A percentile compares a stretch with the other conserved stretches of the same genome.
Conservation (phyloP, 2,888 invertebrate species). For the Tromatobia lineatoria region DNA sequence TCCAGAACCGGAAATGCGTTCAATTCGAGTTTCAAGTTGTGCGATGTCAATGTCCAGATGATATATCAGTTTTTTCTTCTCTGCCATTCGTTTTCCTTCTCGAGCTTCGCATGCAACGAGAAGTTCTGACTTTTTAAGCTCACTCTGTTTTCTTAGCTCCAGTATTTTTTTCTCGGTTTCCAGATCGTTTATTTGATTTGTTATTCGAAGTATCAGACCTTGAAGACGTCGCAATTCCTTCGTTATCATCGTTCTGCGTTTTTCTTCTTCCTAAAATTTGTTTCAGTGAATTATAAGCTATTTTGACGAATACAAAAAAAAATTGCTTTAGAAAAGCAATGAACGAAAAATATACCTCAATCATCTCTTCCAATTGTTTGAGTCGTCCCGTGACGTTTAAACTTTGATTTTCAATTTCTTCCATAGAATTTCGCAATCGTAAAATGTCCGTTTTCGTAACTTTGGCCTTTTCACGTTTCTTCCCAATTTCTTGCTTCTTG, state of each 20-base stretch:
- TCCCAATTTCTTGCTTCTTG: slow-evolving; percentile 63
- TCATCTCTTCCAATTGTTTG: slow-evolving; percentile 88
- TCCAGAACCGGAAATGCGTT: slow-evolving; percentile 75
- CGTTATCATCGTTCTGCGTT: slow-evolving; percentile 73
- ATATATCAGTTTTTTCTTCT: slow-evolving; percentile 76
- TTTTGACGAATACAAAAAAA: neutral
- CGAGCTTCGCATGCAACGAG: slow-evolving; percentile 69
- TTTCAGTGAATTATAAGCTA: neutral
- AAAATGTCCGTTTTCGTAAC: slow-evolving; percentile 82
- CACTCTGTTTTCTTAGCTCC: slow-evolving; percentile 74
- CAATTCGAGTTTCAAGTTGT: slow-evolving; percentile 78
- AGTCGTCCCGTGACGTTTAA: slow-evolving; percentile 88
- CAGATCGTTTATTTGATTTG: slow-evolving; percentile 73
- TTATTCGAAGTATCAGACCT: slow-evolving; percentile 71
- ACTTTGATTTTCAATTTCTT: slow-evolving; percentile 86
- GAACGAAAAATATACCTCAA: slow-evolving; percentile 82
- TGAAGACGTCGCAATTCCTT: slow-evolving; percentile 78
- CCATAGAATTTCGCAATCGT: slow-evolving; percentile 86
- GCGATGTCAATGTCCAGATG: slow-evolving; percentile 78
- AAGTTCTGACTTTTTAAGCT: slow-evolving; percentile 76
- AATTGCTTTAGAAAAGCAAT: slow-evolving; percentile 35
- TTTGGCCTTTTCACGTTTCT: slow-evolving; percentile 70
- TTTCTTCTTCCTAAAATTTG: slow-evolving; percentile 79
- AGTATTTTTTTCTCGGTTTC: slow-evolving; percentile 77
- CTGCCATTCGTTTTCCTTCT: slow-evolving; percentile 75